phyloP scores from a whole-genome alignment of 2,797 vertebrate genomes.

The Apogon hyalosoma region DNA sequence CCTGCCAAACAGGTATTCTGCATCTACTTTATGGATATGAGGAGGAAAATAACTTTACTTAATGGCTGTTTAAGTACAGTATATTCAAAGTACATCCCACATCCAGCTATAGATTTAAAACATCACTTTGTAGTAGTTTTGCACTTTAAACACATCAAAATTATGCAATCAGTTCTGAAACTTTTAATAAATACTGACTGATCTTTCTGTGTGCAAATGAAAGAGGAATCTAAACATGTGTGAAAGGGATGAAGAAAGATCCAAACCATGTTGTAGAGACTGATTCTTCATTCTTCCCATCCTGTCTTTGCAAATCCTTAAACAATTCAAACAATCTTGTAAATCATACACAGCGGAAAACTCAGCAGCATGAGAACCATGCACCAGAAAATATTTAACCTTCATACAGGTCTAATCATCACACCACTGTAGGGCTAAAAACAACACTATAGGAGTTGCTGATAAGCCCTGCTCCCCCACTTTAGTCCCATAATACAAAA shows the following conservation, averaged over 20 bases:
- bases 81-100: neutral
- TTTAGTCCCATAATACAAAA: slow-evolving; percentile 22
- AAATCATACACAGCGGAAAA: slow-evolving; percentile 68
- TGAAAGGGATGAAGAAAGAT: neutral
- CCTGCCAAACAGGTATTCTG: slow-evolving; percentile 4
- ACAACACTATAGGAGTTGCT: slow-evolving; percentile 46
- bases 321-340: slow-evolving; percentile 29
- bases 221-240: neutral
- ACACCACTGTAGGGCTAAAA: slow-evolving; percentile 42
- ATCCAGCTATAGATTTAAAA: neutral
- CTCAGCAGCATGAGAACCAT: slow-evolving; percentile 32
- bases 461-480: slow-evolving; percentile 50
- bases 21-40: slow-evolving; percentile 1
- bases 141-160: neutral
- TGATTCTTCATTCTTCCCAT: neutral
- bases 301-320: slow-evolving; percentile 13
- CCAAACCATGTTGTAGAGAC: neutral
- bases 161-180: slow-evolving; percentile 10
- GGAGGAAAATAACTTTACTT: neutral
- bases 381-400: slow-evolving; percentile 74
- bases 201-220: neutral
- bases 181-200: neutral
- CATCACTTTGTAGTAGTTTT: neutral
- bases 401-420: slow-evolving; percentile 68
- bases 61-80: too few relatives aligned